Conservation (phyloP, 2,797 vertebrate genomes). For the Meda fulgida region DNA sequence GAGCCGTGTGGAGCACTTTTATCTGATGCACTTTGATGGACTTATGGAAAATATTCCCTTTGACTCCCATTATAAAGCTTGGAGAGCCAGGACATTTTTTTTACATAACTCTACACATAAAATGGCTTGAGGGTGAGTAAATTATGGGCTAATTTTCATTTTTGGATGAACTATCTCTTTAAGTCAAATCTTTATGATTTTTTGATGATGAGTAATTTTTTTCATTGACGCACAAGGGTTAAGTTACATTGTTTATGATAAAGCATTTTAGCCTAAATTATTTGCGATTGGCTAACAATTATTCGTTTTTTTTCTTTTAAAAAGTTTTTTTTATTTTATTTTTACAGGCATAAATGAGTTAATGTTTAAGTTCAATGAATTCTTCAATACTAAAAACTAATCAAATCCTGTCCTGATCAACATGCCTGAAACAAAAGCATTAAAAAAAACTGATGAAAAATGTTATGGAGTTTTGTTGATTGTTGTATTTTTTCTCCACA, state of each 20-base stretch:
- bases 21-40: too few relatives aligned
- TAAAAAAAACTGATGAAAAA: neutral
- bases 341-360: neutral
- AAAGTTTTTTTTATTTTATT: neutral
- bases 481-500: neutral
- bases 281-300: neutral
- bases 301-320: neutral
- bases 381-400: neutral
- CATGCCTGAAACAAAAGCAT: conserved; percentile 8
- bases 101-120: too few relatives aligned
- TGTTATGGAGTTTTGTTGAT: conserved; percentile 7
- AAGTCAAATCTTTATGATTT: too few relatives aligned
- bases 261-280: neutral
- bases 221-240: too few relatives aligned
- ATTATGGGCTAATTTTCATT: too few relatives aligned
- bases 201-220: too few relatives aligned
- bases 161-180: too few relatives aligned
- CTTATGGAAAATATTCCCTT: too few relatives aligned
- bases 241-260: neutral
- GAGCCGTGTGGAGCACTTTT: too few relatives aligned
- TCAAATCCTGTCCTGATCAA: neutral
- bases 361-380: neutral
- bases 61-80: too few relatives aligned
- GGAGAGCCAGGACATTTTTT: too few relatives aligned
- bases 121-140: too few relatives aligned